A percentile compares a stretch with the other conserved stretches of the same genome.
These are phyloP conservation scores for Ancistrus triradiatus DNA, from an alignment of 2,113 vertebrate species.

Conservation along the genomic window DNA sequence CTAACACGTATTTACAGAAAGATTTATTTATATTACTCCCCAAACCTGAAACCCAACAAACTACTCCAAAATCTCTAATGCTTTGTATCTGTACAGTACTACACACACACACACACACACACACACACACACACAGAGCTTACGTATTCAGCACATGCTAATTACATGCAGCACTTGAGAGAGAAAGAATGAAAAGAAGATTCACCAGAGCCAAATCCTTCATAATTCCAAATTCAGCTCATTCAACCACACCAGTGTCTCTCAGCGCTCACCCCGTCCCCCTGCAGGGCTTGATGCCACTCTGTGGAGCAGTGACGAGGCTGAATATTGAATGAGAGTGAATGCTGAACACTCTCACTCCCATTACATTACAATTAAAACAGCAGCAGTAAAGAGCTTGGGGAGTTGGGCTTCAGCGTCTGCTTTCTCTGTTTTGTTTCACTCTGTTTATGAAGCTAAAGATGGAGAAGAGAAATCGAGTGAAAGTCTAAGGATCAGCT, in stretches of 20 bases:
- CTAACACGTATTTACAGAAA: too few species aligned
- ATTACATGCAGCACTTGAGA: conserved; percentile 5
- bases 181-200: conserved; percentile 26
- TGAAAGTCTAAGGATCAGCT: neutral
- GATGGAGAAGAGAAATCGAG: too few species aligned
- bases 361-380: conserved; percentile 20
- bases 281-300: conserved; percentile 17
- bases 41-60: too few species aligned
- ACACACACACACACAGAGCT: neutral
- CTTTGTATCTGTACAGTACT: too few species aligned
- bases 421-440: conserved; percentile 8
- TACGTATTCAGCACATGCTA: conserved; percentile 23
- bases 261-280: conserved; percentile 29
- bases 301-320: conserved; percentile 27
- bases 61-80: too few species aligned
- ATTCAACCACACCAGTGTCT: conserved; percentile 31
- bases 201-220: conserved; percentile 23
- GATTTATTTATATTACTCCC: too few species aligned
- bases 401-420: neutral
- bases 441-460: neutral
- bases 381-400: conserved; percentile 24
- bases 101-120: too few species aligned
- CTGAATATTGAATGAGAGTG: conserved; percentile 31
- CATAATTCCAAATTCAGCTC: conserved; percentile 30
- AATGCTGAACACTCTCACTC: conserved; percentile 13